phyloP scores from a whole-genome alignment of 2,888 invertebrate genomes.

The Xestia sexstrigata region DNA sequence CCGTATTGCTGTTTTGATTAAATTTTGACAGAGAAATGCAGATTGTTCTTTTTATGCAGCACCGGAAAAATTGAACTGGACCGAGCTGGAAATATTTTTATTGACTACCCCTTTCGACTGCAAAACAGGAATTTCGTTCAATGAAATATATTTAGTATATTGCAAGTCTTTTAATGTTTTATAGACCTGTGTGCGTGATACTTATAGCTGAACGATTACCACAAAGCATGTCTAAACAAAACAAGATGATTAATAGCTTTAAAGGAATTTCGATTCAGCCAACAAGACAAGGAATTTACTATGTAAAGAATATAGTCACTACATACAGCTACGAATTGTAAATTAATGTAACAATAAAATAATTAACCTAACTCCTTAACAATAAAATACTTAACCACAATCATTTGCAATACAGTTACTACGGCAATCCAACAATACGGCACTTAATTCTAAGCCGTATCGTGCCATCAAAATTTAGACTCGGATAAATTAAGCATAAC shows the following conservation, averaged over 20 bases:
- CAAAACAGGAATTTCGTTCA: not conserved
- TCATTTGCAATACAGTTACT: not conserved
- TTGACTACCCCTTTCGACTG: constrained; percentile 43
- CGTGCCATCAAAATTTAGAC: no score
- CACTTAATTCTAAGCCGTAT: not conserved
- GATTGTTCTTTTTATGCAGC: constrained; percentile 83
- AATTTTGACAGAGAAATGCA: constrained; percentile 84
- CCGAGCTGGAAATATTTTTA: constrained; percentile 70
- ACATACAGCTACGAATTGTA: not conserved
- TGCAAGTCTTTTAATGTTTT: constrained; percentile 1
- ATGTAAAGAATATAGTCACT: not conserved
- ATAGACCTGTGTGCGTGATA: not conserved
- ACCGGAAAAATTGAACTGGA: constrained; percentile 73
- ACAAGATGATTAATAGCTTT: not conserved
- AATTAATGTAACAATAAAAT: not conserved
- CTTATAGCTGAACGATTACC: not conserved
- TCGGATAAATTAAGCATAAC: constrained; percentile 38
- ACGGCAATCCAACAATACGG: not conserved
- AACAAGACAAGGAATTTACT: not conserved
- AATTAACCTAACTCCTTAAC: no score
- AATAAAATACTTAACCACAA: not conserved
- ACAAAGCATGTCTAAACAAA: not conserved
- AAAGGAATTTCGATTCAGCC: not conserved
- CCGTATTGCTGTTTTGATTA: constrained; percentile 88
- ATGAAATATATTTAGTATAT: not conserved